Base-by-base conservation (phyloP, 2,888 invertebrate species). In the Osedax fenrisi region DNA sequence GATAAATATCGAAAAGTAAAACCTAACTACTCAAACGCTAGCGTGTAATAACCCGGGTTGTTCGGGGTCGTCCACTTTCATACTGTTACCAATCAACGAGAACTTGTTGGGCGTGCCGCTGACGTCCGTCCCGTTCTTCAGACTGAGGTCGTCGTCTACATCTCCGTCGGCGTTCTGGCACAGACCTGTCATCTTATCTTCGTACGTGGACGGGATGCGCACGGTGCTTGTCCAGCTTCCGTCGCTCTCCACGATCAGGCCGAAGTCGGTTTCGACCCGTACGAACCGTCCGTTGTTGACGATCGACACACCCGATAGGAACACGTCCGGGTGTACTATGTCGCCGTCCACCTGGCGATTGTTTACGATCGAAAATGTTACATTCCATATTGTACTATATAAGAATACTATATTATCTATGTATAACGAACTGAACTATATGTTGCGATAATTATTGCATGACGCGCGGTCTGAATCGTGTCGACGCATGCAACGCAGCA, bases 231-330 rank as follows among this genome's bases (percentile, higher is more conserved):
- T 70, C 69, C 70, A 70, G 5, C 22, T 21, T 3, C 74, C 74
- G 61, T 74, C 74, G 27, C 21, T 26, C 74, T 74, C 56, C 10
- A 74, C 70, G 25, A 74, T 22, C 74, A 74, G 59, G 22, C 69
- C 56, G 26, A 70, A 74, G 74, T 70, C 59, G n/a, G 74, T 74
- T 2, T 27, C 74, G 56, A 74, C 24, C n/a, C 74, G 74, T n/a
- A 70, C 70, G 68, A 70, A 70, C 3, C 26, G 21, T 3, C 74
- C 74, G 70, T 41, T 74, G 5, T 27, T 74, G 2, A n/a, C 17
- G 22, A 74, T 70, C 41, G 21, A 69, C 13, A 74, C 21, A n/a
- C 72, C 61, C 2, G 68, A 27, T 24, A 26, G 26, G 22, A 26
- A 5, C 2, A 68, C n/a, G n/a, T 68, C 68, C 10, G 68, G 68